Base-by-base conservation (phyloP, 2,888 invertebrate genomes). In the Vandiemenella viatica region DNA sequence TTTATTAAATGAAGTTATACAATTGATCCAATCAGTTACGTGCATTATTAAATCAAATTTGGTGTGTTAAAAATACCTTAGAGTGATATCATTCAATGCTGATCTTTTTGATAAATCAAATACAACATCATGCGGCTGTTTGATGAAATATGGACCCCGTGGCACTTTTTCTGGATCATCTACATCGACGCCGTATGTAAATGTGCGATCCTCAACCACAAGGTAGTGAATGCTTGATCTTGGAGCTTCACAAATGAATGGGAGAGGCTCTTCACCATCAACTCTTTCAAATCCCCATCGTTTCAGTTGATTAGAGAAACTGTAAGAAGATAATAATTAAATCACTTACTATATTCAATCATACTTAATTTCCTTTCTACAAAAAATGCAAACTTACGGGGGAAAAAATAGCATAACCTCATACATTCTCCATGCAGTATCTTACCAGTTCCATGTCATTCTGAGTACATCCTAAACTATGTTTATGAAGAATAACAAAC, bases 201-300 rank as follows among this genome's bases (percentile, higher is more conserved):
- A 86, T 38, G 83, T 80, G 45, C 90, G 75, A 56, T 82, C 79
- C 59, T 87, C 85, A 57, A 76, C 75, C 45, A 79, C 72, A 42
- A 83, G 66, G 62, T 83, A 79, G 55, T 79, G 77, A 51, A 89
- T 69, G 55, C 77, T 74, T 53, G 76, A 72, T n/a, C 84, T 74
- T 58, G 82, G 79, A 18, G 87, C 85, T 72, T 93, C 90, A 68
- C 93, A 93, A 57, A 93, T 89, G 58, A 85, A 92, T 48, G 87
- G 75, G 55, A 79, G 73, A 48, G 77, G 72, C 57, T 89, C 86
- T 49, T 76, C 76, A 7, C 89, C 90, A 55, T 77, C 77, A 1
- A 89, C 82, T 50, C 83, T 80, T 61, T 83, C 78, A 55, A 92
- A 74, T 43, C 90, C 87, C 92, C 92, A 92, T 46, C 83, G 77